Conservation (phyloP, 2,113 vertebrate genomes). For the Anhinga anhinga region DNA sequence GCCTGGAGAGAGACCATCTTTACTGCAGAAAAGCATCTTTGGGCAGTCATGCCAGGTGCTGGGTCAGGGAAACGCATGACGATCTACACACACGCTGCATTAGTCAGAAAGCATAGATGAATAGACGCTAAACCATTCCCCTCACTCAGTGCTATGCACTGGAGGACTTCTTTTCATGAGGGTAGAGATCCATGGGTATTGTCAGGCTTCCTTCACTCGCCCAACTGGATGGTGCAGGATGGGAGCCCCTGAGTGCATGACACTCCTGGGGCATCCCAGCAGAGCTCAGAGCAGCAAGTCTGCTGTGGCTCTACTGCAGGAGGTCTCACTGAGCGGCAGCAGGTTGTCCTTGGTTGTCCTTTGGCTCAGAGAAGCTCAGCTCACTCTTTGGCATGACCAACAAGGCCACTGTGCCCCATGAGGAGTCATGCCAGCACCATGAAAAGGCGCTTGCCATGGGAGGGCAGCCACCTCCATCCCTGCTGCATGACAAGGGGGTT, state of each 20-base stretch:
- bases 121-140: rapidly evolving
- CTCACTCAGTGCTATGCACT: rapidly evolving
- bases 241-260: rapidly evolving
- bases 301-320: neutral
- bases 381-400: neutral
- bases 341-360: neutral
- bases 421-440: rapidly evolving
- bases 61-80: neutral
- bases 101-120: neutral
- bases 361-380: neutral
- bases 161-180: too few relatives aligned
- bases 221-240: rapidly evolving
- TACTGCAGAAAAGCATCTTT: neutral
- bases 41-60: neutral
- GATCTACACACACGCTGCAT: neutral
- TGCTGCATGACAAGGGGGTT: neutral
- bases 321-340: neutral
- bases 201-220: neutral
- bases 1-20: neutral
- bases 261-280: rapidly evolving
- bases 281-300: neutral
- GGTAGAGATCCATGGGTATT: rapidly evolving
- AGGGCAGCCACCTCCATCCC: neutral
- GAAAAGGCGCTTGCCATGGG: neutral
- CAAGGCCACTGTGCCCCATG: rapidly evolving